Conservation (phyloP, 1,140 invertebrate genomes). For the Drosophila neocordata region DNA sequence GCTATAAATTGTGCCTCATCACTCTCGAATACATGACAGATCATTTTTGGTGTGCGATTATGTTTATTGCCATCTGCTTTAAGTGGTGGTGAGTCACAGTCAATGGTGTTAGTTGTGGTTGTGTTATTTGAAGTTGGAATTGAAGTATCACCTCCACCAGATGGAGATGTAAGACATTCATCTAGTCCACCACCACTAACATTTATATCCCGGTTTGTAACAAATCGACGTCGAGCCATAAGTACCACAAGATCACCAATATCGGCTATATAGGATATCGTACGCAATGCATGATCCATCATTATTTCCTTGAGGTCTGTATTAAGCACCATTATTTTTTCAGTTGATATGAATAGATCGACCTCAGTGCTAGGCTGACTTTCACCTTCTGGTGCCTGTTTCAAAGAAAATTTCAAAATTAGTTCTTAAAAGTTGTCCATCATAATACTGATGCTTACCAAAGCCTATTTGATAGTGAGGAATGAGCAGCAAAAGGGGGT, state of each 20-base stretch:
- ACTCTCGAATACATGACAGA: constrained; percentile 99
- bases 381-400: constrained; percentile 98
- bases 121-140: not conserved
- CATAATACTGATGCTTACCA: constrained; percentile 7
- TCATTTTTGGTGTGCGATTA: constrained; percentile 98
- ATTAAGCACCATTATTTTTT: constrained; percentile 99
- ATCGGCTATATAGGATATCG: constrained; percentile 99
- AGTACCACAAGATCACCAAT: constrained; percentile 99
- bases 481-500: constrained; percentile 22
- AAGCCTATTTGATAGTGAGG: not conserved
- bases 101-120: not conserved
- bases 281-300: constrained; percentile 99
- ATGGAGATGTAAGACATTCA: not conserved
- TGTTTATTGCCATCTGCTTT: constrained; percentile 84
- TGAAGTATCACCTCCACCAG: constrained; percentile 43
- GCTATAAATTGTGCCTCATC: constrained; percentile 99
- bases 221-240: constrained; percentile 97
- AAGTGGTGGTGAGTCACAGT: constrained; percentile 7
- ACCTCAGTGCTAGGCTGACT: constrained; percentile 99
- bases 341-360: constrained; percentile 99
- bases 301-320: constrained; percentile 99
- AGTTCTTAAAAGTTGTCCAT: not conserved
- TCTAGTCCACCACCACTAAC: constrained; percentile 85
- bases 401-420: constrained; percentile 24
- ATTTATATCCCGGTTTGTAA: constrained; percentile 86